Base-by-base conservation (phyloP, 2,797 vertebrate genomes). In the Lithobates pipiens region DNA sequence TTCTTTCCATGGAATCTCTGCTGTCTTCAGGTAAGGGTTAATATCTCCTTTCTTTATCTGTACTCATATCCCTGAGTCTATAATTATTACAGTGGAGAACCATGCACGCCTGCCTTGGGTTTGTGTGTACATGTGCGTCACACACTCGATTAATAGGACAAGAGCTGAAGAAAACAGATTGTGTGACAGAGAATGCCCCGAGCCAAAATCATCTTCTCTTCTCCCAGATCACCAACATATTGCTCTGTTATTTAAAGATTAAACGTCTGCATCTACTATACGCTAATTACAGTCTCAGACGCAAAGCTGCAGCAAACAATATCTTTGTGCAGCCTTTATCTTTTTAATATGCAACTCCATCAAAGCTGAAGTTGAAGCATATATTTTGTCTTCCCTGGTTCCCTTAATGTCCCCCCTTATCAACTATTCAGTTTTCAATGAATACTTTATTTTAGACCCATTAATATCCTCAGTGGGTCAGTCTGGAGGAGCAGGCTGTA, bases 101-200 rank as follows among this genome's bases (percentile, higher is more conserved):
- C 25, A 46, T 46, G 44, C 63, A 42, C 18, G 77, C 65, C 25
- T 46, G 32, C 29, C 29, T 32, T 32, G 42, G 65, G 27, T 16
- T 21, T 67, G 36, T 70, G 32, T 36, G 18, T 36, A 44, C 44
- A 80, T 8, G 77, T 80, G 77, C 18, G 67, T 70, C 44, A 80
- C 39, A 21, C 44, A 13, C 44, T 6, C 29, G 67, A 36, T 71
- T 80, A 57, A 80, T 71, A 10, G 1, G 32, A 72, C 70, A 29
- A 10, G 65, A 74, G 54, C 50, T 39, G 36, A 63, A 74, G 80
- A 74, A 82, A 82, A 82, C 80, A 82, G 80, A 74, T 82, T 82
- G 80, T 74, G 80, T 65, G 80, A 82, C 46, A 72, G 32, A 82
- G 57, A 82, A 1, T 3, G 46, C 80, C 80, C 25, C 5, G 36